Percentiles rank a stretch among this genome's conserved stretches.
phyloP scores from a whole-genome alignment of 1,140 invertebrate species.

The Drosophila gunungcola region DNA sequence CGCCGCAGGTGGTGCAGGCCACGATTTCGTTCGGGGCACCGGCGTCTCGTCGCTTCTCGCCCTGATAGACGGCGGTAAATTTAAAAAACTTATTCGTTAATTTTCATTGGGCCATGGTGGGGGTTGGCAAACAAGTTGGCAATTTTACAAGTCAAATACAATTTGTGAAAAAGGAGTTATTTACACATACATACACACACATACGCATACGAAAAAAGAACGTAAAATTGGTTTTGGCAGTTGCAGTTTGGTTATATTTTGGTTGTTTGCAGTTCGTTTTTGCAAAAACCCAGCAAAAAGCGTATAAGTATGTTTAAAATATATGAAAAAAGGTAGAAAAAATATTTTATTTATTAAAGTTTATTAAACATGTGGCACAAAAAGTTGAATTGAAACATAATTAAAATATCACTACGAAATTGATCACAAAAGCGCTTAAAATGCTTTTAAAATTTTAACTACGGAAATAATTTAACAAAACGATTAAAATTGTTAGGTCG shows the following conservation, averaged over 20 bases:
- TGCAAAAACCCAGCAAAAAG: conserved; percentile 72
- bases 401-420: conserved; percentile 48
- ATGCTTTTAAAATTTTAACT: conserved; percentile 35
- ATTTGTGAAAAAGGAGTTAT: conserved; percentile 49
- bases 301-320: conserved; percentile 46
- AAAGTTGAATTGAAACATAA: conserved; percentile 29
- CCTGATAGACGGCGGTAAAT: conserved; percentile 86
- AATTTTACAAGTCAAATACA: conserved; percentile 47
- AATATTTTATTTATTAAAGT: conserved; percentile 59
- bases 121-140: conserved; percentile 44
- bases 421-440: conserved; percentile 33
- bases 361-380: conserved; percentile 40
- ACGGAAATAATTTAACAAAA: conserved; percentile 21
- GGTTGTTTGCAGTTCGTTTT: conserved; percentile 65
- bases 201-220: conserved; percentile 60
- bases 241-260: conserved; percentile 61
- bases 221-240: conserved; percentile 54
- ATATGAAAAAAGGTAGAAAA: conserved; percentile 68
- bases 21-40: conserved; percentile 91
- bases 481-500: conserved; percentile 4
- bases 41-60: conserved; percentile 92
- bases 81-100: conserved; percentile 80
- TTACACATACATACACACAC: conserved; percentile 55
- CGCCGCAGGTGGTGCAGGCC: conserved; percentile 91
- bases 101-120: conserved; percentile 31